Evolutionary conservation across 1,140 invertebrate species (phyloP).

Genomic region (Aphelinus atriplicis): DNA sequence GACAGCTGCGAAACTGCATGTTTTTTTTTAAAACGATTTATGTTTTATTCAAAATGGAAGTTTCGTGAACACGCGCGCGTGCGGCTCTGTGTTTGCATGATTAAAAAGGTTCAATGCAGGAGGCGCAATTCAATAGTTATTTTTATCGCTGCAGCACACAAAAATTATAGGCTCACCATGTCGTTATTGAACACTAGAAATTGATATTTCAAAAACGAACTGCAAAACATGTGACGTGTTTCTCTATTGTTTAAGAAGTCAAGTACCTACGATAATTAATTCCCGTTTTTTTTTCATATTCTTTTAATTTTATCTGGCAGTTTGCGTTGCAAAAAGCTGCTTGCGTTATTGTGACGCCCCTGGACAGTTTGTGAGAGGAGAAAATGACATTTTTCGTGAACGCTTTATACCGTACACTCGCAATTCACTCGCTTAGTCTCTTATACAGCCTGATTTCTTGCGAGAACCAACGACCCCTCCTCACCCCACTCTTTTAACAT

Average conservation of each 20-base stretch:
- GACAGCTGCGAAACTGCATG: not conserved
- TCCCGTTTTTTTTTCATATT: not conserved
- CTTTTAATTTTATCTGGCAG: slow-evolving; percentile 1
- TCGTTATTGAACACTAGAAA: not conserved
- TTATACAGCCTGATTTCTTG: slow-evolving; percentile 2
- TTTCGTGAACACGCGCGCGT: not conserved
- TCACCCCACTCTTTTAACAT: too few relatives aligned
- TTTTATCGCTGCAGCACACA: slow-evolving; percentile 2
- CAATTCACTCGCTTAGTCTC: not conserved
- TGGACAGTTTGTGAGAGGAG: too few relatives aligned
- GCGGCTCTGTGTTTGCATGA: not conserved
- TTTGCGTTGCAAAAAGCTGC: not conserved
- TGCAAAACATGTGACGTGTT: too few relatives aligned
- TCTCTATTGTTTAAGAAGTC: too few relatives aligned
- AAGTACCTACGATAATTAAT: too few relatives aligned
- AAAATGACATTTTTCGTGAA: too few relatives aligned
- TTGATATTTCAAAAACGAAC: too few relatives aligned
- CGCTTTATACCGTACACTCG: too few relatives aligned
- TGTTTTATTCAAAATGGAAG: slow-evolving; percentile 18
- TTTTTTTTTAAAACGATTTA: not conserved
- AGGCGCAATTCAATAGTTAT: not conserved
- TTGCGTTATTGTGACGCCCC: too few relatives aligned
- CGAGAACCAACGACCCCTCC: not conserved
- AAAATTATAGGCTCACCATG: not conserved
- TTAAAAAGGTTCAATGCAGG: slow-evolving; percentile 3